Evolutionary conservation across 2,113 vertebrate genomes (phyloP).

Genomic region (Cyanistes caeruleus): DNA sequence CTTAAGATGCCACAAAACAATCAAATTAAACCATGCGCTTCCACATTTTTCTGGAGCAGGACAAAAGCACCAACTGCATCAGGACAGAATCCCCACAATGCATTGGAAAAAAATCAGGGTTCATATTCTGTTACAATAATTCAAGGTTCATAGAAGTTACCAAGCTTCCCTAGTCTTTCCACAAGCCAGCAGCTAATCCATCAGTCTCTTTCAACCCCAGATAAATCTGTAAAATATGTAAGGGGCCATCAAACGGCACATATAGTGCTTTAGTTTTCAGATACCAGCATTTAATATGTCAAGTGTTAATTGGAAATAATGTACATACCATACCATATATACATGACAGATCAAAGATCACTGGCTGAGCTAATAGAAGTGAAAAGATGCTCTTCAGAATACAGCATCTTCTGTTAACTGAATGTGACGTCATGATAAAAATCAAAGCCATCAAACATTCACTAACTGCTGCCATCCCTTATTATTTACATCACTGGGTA

Average conservation of each 20-base stretch:
- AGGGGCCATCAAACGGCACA: background rate
- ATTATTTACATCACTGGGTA: background rate
- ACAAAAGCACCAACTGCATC: background rate
- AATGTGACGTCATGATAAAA: background rate
- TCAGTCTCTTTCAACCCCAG: background rate
- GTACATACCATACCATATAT: too few relatives aligned
- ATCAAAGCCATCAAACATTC: background rate
- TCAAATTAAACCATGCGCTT: background rate
- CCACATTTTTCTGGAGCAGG: background rate
- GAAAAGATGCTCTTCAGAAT: background rate
- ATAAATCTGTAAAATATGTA: background rate
- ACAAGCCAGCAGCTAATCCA: background rate
- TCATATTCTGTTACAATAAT: background rate
- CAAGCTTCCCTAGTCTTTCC: background rate
- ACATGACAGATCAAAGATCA: background rate
- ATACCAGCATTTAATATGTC: background rate
- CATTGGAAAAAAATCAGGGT: background rate
- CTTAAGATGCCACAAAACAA: background rate
- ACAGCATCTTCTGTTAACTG: background rate
- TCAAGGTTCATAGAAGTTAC: background rate
- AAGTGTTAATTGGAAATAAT: background rate
- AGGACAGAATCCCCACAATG: fast-evolving
- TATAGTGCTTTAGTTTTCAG: background rate
- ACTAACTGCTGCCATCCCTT: background rate
- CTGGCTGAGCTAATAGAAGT: background rate